Percentiles rank a stretch among this genome's conserved stretches.
Conservation (phyloP, 2,113 vertebrate species). For the Panurus biarmicus region DNA sequence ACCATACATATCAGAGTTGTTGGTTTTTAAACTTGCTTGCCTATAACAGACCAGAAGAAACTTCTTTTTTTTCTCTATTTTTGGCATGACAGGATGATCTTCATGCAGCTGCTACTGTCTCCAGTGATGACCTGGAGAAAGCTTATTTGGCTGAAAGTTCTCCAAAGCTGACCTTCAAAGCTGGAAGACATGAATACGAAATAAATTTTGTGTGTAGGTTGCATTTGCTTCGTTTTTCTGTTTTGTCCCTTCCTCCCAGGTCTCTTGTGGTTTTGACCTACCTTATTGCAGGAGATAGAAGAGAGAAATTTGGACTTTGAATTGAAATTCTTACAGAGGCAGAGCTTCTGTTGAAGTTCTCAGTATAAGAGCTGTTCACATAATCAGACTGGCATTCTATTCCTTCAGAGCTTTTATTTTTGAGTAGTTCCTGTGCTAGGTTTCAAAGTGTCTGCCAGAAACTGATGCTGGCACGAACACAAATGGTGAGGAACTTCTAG, state of each 20-base stretch:
- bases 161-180: conserved; percentile 70
- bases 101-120: conserved; percentile 67
- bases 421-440: not conserved
- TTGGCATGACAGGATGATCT: conserved; percentile 59
- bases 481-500: not conserved
- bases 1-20: not conserved
- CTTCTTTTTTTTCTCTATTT: not conserved
- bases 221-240: not conserved
- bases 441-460: not conserved
- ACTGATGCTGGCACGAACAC: not conserved
- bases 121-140: conserved; percentile 79
- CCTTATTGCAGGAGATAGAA: not conserved
- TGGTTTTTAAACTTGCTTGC: not conserved
- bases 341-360: not conserved
- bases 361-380: not conserved
- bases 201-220: conserved; percentile 80
- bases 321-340: not conserved
- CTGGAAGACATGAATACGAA: conserved; percentile 77
- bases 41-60: not conserved
- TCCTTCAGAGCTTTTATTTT: not conserved
- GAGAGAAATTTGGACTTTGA: not conserved
- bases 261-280: not conserved
- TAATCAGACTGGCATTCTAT: not conserved
- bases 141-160: conserved; percentile 59
- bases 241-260: not conserved